Conservation (phyloP, 2,797 vertebrate species). For the Phoeniculus purpureus region DNA sequence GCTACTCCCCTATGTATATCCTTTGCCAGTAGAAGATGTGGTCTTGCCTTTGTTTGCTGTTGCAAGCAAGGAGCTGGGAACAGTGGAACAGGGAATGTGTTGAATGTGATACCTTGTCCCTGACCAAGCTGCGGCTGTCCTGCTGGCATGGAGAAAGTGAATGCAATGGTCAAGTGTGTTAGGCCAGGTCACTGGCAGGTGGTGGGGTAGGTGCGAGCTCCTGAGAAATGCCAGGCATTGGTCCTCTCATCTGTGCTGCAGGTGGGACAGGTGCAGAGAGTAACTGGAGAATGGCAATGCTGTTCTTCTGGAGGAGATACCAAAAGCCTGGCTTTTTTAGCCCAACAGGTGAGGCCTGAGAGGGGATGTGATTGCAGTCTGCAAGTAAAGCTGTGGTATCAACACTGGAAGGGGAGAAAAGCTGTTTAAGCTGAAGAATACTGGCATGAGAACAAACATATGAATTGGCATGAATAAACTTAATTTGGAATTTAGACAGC, state of each 20-base stretch:
- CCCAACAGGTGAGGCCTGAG: not conserved
- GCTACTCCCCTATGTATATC: rapidly evolving
- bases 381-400: not conserved
- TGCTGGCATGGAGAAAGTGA: not conserved
- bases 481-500: not conserved
- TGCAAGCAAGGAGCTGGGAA: not conserved
- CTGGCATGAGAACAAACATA: slow-evolving; percentile 2
- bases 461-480: not conserved
- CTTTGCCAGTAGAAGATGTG: not conserved
- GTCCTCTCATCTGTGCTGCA: rapidly evolving
- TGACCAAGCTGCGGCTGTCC: not conserved
- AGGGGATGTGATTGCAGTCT: not conserved
- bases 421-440: slow-evolving; percentile 5
- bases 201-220: not conserved
- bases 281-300: not conserved
- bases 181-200: not conserved
- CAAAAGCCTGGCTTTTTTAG: not conserved
- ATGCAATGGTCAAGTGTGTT: rapidly evolving
- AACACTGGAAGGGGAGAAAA: not conserved
- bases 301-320: not conserved
- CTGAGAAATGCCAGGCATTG: not conserved
- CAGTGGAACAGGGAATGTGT: not conserved
- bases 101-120: rapidly evolving
- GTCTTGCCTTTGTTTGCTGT: not conserved
- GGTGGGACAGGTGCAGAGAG: not conserved